Base-by-base conservation (phyloP, 2,888 invertebrate species). In the Habroteleia sp. region DNA sequence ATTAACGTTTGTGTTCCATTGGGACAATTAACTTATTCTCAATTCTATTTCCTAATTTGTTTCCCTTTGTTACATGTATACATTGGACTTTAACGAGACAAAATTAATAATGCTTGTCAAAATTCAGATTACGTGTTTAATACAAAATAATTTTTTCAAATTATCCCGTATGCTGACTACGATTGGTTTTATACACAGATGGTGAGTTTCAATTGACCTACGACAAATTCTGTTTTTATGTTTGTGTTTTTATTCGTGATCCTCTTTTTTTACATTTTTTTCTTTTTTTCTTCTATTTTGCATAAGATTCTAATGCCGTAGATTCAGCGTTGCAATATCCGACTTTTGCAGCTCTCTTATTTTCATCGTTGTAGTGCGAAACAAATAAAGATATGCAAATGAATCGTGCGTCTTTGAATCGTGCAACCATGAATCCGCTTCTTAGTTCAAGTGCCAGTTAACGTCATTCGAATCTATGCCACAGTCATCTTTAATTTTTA, bases 151-250 rank as follows among this genome's bases (percentile, higher is more conserved):
- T 83, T 83, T 83, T 84, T 81, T 66, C 84, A 86, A 82, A 85
- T 85, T 84, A 82, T 83, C 83, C 81, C 81, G 83, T 84, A 80
- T 84, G 86, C 84, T 85, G 88, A 84, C 83, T 79, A 82, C 82
- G 16, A 73, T 83, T 84, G 86, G 82, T 84, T 83, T 84, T 83
- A 81, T 82, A 74, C 80, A 81, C 83, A 89, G 89, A 88, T 83
- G 89, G 89, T 89, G 86, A 89, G 89, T 89, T 81, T 78, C 74
- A 80, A 79, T 54, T 74, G 75, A 76, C 77, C 78, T 80, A 77
- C 74, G 79, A 78, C 73, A 78, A 77, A 62, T 77, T 68, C 74
- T 81, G 77, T 81, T 82, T 80, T 84, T 78, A 78, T 80, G 80
- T 79, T 78, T 78, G 78, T 79, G 79, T 77, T 77, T 76, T 72